Conservation (phyloP, 1,140 invertebrate species). For the Drosophila sproati region DNA sequence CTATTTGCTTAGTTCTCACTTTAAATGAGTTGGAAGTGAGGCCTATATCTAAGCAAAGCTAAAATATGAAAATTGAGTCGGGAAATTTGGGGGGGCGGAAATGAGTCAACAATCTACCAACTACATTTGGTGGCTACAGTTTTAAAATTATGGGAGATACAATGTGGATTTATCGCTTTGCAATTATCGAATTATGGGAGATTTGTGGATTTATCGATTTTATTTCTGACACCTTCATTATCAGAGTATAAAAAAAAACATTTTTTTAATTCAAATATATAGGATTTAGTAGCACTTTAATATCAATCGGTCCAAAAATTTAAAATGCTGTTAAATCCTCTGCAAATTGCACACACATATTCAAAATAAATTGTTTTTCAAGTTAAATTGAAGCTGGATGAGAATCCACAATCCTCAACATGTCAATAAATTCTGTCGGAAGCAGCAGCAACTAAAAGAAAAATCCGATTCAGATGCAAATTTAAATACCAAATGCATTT, state of each 20-base stretch:
- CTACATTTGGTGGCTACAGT: too few relatives aligned
- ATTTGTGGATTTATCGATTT: too few relatives aligned
- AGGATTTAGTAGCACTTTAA: neutral
- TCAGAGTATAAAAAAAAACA: neutral
- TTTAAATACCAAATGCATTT: slow-evolving; percentile 1
- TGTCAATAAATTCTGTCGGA: neutral
- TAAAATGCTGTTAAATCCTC: neutral
- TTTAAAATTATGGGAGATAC: too few relatives aligned
- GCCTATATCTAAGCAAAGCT: too few relatives aligned
- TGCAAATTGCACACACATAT: neutral
- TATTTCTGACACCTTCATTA: too few relatives aligned
- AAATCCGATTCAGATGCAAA: neutral
- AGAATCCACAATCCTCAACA: neutral
- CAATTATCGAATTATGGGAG: too few relatives aligned
- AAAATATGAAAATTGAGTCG: too few relatives aligned
- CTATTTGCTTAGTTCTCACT: neutral
- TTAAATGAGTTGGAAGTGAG: too few relatives aligned
- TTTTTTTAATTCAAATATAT: neutral
- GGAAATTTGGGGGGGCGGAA: too few relatives aligned
- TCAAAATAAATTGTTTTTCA: neutral
- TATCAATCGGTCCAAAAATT: neutral
- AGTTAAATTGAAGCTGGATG: slow-evolving; percentile 6
- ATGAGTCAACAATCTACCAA: too few relatives aligned
- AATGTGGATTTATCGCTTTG: too few relatives aligned
- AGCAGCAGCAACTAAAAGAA: neutral